Evolutionary conservation across 2,888 invertebrate species (phyloP), one percentile per base, ranked within the genome.

Genomic region (Macrosoma leucophasiata): DNA sequence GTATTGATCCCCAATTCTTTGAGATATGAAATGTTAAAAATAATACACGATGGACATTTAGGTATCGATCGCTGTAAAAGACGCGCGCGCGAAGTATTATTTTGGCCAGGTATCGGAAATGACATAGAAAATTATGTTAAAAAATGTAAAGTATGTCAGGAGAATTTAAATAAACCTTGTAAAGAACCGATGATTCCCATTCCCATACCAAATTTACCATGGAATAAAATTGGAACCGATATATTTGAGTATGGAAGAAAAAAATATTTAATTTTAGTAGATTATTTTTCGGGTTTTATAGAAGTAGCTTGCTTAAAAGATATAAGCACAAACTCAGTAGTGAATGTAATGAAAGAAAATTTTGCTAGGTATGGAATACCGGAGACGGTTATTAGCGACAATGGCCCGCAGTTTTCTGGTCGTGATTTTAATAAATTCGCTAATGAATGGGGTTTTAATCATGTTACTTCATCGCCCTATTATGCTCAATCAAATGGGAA

Each of bases 401-500:
- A 29, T 17, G 37, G 37, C 2, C n/a, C n/a, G n/a, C 29, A 36
- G 25, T 36, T 24, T 19, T n/a, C 7, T 20, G 25, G 33, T 1
- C 10, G 12, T 4, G 22, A 36, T 1, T 46, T 52, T 27, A 25
- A 29, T 24, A 13, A 13, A 2, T 51, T 52, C 29, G 10, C 30
- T 1, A n/a, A 17, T 1, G 17, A 41, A 1, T 54, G 50, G 54
- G 39, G 33, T 9, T 36, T 51, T 15, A 13, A 11, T 1, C 47
- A 48, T 12, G 17, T 43, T 0, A 50, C 45, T 1, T 46, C 48
- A 1, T 48, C 46, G 0, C 45, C 48, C 0, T 9, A 36, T 4
- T 48, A 48, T 27, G 29, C 46, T 1, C 43, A 48, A 13, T 43
- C 48, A 0, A 52, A 50, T n/a, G 49, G 51, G 0, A 36, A 39